Conservation (phyloP, 2,888 invertebrate genomes). For the Syrphus vitripennis region DNA sequence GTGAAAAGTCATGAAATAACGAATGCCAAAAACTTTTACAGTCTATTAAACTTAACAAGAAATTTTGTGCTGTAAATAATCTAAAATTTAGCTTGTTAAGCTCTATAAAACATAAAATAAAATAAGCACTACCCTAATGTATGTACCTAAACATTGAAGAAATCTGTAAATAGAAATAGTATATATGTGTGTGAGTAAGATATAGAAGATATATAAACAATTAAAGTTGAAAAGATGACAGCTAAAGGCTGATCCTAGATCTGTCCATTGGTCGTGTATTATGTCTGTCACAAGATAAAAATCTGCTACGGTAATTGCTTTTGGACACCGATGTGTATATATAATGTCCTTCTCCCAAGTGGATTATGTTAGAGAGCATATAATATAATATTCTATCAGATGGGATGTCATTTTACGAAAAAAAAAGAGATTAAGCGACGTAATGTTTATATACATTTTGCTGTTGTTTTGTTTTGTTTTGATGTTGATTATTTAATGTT, state of each 20-base stretch:
- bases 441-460: conserved; percentile 39
- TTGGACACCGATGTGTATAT: conserved; percentile 58
- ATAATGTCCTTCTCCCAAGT: conserved; percentile 33
- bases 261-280: not conserved
- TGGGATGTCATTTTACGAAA: conserved; percentile 47
- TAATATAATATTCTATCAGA: not conserved
- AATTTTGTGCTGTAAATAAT: no score
- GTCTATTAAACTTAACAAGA: no score
- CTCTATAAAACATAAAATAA: no score
- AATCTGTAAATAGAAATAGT: no score
- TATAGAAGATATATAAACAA: not conserved
- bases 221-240: conserved; percentile 50
- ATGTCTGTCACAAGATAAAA: conserved; percentile 32
- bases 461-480: conserved; percentile 32
- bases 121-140: no score
- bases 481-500: conserved; percentile 19
- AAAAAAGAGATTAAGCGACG: conserved; percentile 49
- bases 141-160: not conserved
- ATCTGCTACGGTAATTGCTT: conserved; percentile 65
- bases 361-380: conserved; percentile 53
- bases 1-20: no score
- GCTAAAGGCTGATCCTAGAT: conserved; percentile 29
- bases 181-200: no score
- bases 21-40: no score
- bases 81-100: no score